Evolutionary conservation across 2,113 vertebrate species (phyloP), one percentile per base, ranked within the genome.

Genomic region (Trogon surrucura): DNA sequence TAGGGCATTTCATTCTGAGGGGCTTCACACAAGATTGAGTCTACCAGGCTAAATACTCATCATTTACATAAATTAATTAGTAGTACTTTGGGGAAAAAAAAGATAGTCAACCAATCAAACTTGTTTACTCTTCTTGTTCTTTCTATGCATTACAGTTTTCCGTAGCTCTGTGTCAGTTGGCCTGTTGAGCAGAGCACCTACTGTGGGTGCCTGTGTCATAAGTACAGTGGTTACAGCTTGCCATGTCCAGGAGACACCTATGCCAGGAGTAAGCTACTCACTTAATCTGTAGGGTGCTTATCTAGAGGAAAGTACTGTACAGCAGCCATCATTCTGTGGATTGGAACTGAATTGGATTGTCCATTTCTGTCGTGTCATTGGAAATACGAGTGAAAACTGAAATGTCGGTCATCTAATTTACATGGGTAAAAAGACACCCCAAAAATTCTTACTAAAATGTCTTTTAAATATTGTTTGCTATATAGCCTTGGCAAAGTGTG

Each of bases 201-300:
- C 11, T 30, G 10, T 0, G 7, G 45, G 29, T 91, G 27, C 29
- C 34, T 11, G 1, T 71, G 67, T 50, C 18, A 14, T 53, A 54
- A 41, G 27, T 30, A 5, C 4, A 19, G 30, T 41, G 26, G 10
- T 73, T 48, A n/a, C 44, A 66, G 38, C 29, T 8, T 65, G 1
- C 25, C 4, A 0, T 38, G 7, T 34, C 34, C 64, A n/a, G 26
- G 18, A 21, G 27, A 1, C 47, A 47, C 15, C 38, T 51, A 0
- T 54, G 50, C 50, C 36, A 29, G 10, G 27, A 79, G 12, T 22
- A 14, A 50, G 44, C 19, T 1, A 3, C 1, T 67, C 6, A 6
- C 48, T 58, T 50, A 30, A 70, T 34, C 23, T 70, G 38, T 36
- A 32, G 41, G 25, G 6, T 79, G 48, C 30, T 70, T 70, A 2